Percentiles rank a stretch among this genome's conserved stretches.
Evolutionary conservation across 2,113 vertebrate genomes (phyloP).

Genomic region (Sinocyclocheilus anophthalmus): DNA sequence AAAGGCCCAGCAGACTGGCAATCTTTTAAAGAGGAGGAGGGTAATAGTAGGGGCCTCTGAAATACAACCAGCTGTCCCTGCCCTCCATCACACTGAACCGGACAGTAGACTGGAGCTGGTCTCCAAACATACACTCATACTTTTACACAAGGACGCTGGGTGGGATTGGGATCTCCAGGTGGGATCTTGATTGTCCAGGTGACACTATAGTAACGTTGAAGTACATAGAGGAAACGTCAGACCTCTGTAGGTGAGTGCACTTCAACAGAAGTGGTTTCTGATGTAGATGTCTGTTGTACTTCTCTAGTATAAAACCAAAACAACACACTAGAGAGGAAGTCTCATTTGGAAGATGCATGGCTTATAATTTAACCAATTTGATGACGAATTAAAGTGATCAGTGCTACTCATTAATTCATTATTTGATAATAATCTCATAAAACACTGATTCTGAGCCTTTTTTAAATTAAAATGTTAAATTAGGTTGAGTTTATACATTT

Average conservation of each 20-base stretch:
- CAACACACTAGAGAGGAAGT: neutral
- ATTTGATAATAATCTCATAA: neutral
- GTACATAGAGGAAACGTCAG: neutral
- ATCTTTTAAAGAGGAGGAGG: slow-evolving; percentile 47
- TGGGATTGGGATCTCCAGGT: slow-evolving; percentile 38
- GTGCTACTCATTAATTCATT: neutral
- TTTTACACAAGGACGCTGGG: neutral
- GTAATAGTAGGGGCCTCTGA: slow-evolving; percentile 66
- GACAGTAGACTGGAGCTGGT: slow-evolving; percentile 82
- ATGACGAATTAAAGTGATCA: neutral
- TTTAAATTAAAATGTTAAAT: neutral
- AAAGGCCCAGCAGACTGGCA: slow-evolving; percentile 65
- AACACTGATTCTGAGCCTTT: neutral
- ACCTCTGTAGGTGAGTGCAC: slow-evolving; percentile 39
- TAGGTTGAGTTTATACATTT: neutral
- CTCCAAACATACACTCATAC: slow-evolving; percentile 71
- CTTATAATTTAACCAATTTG: neutral
- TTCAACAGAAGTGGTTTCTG: neutral
- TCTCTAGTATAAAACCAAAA: too few species aligned
- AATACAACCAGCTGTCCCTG: slow-evolving; percentile 85
- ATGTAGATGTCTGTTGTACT: neutral
- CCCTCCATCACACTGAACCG: slow-evolving; percentile 68
- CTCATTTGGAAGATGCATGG: neutral
- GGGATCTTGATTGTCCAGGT: slow-evolving; percentile 52
- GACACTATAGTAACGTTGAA: neutral